These are phyloP conservation scores for Andrena chrysosceles DNA, from an alignment of 2,888 invertebrate genomes.

Conservation along the genomic window DNA sequence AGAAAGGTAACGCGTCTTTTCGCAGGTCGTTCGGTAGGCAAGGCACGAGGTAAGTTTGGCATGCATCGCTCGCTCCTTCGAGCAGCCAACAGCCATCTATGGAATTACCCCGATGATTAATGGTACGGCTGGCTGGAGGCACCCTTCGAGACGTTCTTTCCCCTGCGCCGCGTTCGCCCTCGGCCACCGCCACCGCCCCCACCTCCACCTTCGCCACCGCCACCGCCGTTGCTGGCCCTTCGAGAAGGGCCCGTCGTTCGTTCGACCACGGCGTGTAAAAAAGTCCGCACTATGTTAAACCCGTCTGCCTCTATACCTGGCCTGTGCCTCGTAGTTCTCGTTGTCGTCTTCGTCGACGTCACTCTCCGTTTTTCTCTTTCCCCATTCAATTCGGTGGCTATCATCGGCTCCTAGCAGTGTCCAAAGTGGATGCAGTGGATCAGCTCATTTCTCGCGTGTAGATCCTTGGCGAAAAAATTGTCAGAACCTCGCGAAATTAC, in stretches of 20 bases:
- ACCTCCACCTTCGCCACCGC: conserved; percentile 63
- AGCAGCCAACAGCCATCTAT: conserved; percentile 83
- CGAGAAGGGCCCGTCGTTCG: conserved; percentile 58
- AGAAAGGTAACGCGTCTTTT: conserved; percentile 64
- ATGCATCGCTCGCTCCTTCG: conserved; percentile 82
- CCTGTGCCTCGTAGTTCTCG: conserved; percentile 15
- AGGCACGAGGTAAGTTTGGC: conserved; percentile 81
- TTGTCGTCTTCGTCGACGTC: conserved; percentile 24
- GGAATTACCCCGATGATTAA: conserved; percentile 85
- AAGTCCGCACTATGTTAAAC: conserved; percentile 77
- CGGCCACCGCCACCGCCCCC: conserved; percentile 61
- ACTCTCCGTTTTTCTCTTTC: conserved; percentile 24
- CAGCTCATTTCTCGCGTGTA: conserved; percentile 9
- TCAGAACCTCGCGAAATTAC: conserved; percentile 17
- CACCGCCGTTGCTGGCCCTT: conserved; percentile 62
- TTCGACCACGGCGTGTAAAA: conserved; percentile 81
- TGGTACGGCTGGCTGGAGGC: conserved; percentile 76
- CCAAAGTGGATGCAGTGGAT: background rate
- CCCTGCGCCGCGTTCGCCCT: conserved; percentile 45
- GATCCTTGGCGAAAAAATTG: background rate
- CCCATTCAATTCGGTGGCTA: conserved; percentile 46
- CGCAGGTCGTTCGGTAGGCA: conserved; percentile 75
- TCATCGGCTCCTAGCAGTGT: conserved; percentile 12
- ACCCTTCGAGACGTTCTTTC: conserved; percentile 64
- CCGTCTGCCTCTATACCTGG: conserved; percentile 57